Evolutionary conservation across 2,797 vertebrate species (phyloP).

Genomic region (Lates japonicus): DNA sequence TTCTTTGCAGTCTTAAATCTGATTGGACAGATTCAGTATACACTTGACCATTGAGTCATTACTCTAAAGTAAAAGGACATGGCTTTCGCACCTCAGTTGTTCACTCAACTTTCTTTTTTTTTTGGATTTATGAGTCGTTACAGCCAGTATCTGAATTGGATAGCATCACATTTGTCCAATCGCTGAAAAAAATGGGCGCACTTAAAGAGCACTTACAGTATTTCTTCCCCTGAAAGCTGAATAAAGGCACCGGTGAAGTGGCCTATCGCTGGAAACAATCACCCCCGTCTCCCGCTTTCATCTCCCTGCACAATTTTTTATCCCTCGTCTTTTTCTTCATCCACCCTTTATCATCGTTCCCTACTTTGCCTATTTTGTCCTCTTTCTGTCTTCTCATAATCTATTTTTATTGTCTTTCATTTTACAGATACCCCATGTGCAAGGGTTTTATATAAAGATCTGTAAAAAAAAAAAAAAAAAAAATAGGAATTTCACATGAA

Average conservation of each 20-base stretch:
- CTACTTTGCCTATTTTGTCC: background rate
- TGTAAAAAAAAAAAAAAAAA: slow-evolving; percentile 14
- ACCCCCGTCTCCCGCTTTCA: slow-evolving; percentile 19
- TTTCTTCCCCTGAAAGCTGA: slow-evolving; percentile 37
- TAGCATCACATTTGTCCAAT: slow-evolving; percentile 52
- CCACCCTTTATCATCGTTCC: background rate
- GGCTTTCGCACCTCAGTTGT: slow-evolving; percentile 19
- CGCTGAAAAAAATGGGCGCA: slow-evolving; percentile 45
- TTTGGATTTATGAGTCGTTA: slow-evolving; percentile 56
- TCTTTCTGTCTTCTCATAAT: slow-evolving; percentile 12
- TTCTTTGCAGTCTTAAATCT: slow-evolving; percentile 20
- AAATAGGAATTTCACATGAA: slow-evolving; percentile 7
- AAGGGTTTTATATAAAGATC: slow-evolving; percentile 10
- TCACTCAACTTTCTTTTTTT: slow-evolving; percentile 27
- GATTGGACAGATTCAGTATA: slow-evolving; percentile 23
- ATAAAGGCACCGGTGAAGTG: slow-evolving; percentile 27
- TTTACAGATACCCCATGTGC: background rate
- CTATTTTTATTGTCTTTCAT: slow-evolving; percentile 6
- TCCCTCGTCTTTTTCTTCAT: background rate
- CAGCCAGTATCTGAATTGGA: slow-evolving; percentile 43
- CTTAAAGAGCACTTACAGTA: slow-evolving; percentile 58
- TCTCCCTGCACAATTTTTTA: slow-evolving; percentile 2
- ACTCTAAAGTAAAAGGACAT: slow-evolving; percentile 33
- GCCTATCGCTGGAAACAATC: slow-evolving; percentile 41
- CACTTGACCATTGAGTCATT: slow-evolving; percentile 31